Percentiles rank a stretch among this genome's conserved stretches.
These are phyloP conservation scores for Ophion costatus DNA, from an alignment of 2,888 invertebrate genomes.

Conservation along the genomic window DNA sequence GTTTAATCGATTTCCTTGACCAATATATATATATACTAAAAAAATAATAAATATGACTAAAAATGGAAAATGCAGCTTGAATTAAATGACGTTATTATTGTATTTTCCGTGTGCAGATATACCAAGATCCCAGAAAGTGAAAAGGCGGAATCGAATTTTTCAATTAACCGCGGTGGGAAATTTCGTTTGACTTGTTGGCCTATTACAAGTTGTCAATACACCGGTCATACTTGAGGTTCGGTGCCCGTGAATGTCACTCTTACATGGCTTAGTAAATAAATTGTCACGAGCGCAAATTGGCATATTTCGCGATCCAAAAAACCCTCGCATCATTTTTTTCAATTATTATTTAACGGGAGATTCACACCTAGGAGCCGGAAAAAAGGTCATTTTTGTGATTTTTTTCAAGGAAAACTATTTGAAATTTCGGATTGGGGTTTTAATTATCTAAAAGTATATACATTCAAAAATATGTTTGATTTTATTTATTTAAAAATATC, in stretches of 20 bases:
- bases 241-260: not conserved
- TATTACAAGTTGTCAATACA: constrained; percentile 4
- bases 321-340: not conserved
- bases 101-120: constrained; percentile 56
- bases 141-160: constrained; percentile 25
- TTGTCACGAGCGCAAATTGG: not conserved
- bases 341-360: constrained; percentile 5
- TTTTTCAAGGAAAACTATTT: no score
- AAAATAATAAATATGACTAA: constrained; percentile 31
- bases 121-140: constrained; percentile 31
- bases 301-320: not conserved
- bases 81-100: constrained; percentile 47
- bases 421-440: no score
- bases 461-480: no score
- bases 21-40: constrained; percentile 63
- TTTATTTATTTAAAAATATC: no score
- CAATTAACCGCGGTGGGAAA: not conserved
- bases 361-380: no score
- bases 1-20: constrained; percentile 72
- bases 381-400: no score
- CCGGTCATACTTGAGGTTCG: constrained; percentile 11
- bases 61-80: constrained; percentile 60
- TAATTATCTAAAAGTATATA: no score
- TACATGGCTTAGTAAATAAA: not conserved
- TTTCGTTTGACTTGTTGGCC: not conserved